Base-by-base conservation (phyloP, 2,797 vertebrate genomes). In the Sarcophilus harrisii region DNA sequence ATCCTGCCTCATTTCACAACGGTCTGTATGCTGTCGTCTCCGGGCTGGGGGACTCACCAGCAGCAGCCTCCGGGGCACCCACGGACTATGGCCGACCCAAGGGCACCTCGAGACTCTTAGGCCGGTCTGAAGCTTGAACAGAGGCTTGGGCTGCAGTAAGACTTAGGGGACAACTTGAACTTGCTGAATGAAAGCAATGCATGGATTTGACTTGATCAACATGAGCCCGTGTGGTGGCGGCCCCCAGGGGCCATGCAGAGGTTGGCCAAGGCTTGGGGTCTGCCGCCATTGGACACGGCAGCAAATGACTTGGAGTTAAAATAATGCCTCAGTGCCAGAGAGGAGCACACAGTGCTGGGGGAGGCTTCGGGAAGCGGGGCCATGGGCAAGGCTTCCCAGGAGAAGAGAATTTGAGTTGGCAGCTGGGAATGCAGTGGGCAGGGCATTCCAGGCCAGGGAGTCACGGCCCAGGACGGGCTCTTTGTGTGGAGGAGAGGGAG, bases 11-110 rank as follows among this genome's bases (percentile, higher is more conserved):
- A 4, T 21, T 73, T 38, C 18, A 6, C 5, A 66, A 2, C 13
- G 14, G n/a, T 24, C n/a, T 0, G 0, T 8, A 8, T 38, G 5
- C 32, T 16, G 0, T 8, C 6, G 6, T 27, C 38, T 11, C 73
- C 73, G 0, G 73, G 38, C 0, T 24, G 73, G 38, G 24, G 24
- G 73, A 45, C 38, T 87, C 1, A 0, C 9, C 21, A 24, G 21
- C 38, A 45, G 24, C 11, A 38, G 10, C 38, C 9, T 45, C 21
- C 38, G 0, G 0, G 18, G 18, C 66, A 24, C 38, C 73, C 73
- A 81, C 38, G 8, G 32, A 13, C 8, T 30, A 16, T 14, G 57
- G 18, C 57, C 10, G 14, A n/a, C 32, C n/a, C 21, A 38, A 73
- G 73, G 11, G n/a, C 3, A 0, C 24, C 21, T 45, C 21, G 4